These are phyloP conservation scores for Caenorhabditis inopinata DNA, from an alignment of 1,140 invertebrate genomes.

Conservation along the genomic window DNA sequence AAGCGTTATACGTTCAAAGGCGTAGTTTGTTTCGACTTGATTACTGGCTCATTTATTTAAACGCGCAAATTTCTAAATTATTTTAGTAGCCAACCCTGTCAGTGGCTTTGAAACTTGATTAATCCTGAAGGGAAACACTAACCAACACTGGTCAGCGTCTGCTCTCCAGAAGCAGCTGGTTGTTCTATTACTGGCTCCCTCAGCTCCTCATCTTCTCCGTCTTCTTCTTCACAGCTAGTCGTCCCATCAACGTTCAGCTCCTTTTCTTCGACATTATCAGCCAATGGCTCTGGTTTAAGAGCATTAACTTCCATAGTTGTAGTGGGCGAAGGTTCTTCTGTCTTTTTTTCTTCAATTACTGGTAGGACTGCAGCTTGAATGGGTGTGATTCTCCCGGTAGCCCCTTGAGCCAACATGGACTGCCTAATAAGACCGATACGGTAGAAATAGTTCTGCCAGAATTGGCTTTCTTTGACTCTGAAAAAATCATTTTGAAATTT, in stretches of 20 bases:
- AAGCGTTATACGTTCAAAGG: no score
- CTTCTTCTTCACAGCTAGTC: background rate
- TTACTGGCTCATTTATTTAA: no score
- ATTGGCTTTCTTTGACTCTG: conserved; percentile 94
- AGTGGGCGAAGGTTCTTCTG: conserved; percentile 30
- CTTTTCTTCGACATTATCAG: background rate
- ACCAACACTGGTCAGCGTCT: conserved; percentile 1
- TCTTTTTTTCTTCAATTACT: conserved; percentile 35
- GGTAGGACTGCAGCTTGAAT: background rate
- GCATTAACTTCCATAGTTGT: background rate
- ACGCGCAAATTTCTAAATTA: no score
- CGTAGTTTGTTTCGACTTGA: no score
- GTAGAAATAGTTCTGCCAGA: conserved; percentile 99
- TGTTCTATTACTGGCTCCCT: background rate
- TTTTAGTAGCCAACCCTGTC: no score
- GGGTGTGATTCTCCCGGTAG: background rate
- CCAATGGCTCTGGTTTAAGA: conserved; percentile 1
- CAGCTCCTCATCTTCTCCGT: background rate
- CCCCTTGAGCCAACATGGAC: conserved; percentile 69
- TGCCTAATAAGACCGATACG: conserved; percentile 95
- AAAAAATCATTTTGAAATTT: no score
- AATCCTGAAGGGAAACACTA: no score
- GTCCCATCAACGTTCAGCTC: background rate
- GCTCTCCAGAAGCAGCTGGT: background rate
- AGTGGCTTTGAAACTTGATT: no score